phyloP scores from a whole-genome alignment of 2,888 invertebrate genomes.

The Cryptus viduatorius region DNA sequence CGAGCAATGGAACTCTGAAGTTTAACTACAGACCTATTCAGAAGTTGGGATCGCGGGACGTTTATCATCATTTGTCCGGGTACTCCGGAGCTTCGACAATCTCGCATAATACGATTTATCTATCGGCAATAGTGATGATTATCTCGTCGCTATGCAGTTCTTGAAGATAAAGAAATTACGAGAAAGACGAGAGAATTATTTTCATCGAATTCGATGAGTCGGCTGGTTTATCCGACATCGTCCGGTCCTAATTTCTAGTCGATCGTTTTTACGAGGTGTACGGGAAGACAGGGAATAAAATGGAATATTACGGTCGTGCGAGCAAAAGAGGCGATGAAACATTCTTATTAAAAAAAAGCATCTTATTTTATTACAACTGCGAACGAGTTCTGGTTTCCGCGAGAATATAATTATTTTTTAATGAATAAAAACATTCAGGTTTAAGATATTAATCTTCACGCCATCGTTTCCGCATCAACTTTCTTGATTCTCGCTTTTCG shows the following conservation, averaged over 20 bases:
- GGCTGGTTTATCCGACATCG: conserved; percentile 22
- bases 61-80: conserved; percentile 75
- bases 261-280: conserved; percentile 22
- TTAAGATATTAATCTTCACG: not conserved
- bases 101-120: conserved; percentile 13
- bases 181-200: not conserved
- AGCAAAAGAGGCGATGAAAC: not conserved
- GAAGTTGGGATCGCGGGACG: conserved; percentile 74
- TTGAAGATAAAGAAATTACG: conserved; percentile 9
- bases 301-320: conserved; percentile 6
- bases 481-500: conserved; percentile 73
- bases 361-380: conserved; percentile 41
- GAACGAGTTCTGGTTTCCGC: not conserved
- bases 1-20: conserved; percentile 72
- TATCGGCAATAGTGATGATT: conserved; percentile 38
- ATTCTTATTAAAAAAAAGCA: conserved; percentile 7
- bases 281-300: conserved; percentile 40
- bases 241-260: conserved; percentile 64
- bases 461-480: not conserved
- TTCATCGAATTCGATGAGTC: conserved; percentile 8
- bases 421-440: not conserved
- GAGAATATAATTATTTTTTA: conserved; percentile 14
- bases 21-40: conserved; percentile 85
- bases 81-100: conserved; percentile 67
- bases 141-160: conserved; percentile 35